A percentile compares a stretch with the other conserved stretches of the same genome.
These are phyloP conservation scores for Anastatus disparis DNA, from an alignment of 1,140 invertebrate species.

Conservation along the genomic window DNA sequence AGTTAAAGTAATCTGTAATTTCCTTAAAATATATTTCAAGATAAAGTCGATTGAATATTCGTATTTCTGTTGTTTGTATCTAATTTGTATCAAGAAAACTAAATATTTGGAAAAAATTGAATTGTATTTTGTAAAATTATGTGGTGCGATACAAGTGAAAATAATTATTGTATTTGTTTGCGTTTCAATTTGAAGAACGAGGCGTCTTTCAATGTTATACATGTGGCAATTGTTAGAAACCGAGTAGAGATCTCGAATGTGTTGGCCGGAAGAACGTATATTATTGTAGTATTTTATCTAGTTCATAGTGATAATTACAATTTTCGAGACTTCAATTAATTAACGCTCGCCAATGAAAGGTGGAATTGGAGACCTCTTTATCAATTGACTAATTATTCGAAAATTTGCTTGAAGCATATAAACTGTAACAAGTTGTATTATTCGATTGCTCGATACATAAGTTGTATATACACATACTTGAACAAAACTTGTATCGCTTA, in stretches of 20 bases:
- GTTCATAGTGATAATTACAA: slow-evolving; percentile 11
- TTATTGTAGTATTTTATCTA: slow-evolving; percentile 29
- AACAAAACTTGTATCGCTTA: slow-evolving; percentile 16
- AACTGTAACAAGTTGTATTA: slow-evolving; percentile 25
- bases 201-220: slow-evolving; percentile 15
- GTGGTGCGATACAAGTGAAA: slow-evolving; percentile 3
- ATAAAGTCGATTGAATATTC: slow-evolving; percentile 14
- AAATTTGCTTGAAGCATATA: slow-evolving; percentile 15
- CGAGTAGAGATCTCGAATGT: slow-evolving; percentile 9
- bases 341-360: neutral
- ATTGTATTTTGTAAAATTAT: slow-evolving; percentile 33
- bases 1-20: slow-evolving; percentile 9
- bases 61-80: slow-evolving; percentile 10
- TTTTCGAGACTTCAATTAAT: slow-evolving; percentile 17
- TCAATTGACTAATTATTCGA: slow-evolving; percentile 29
- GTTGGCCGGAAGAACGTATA: slow-evolving; percentile 16
- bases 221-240: neutral
- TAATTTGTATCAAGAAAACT: slow-evolving; percentile 4
- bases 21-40: neutral
- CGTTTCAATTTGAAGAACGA: slow-evolving; percentile 5
- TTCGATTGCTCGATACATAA: slow-evolving; percentile 15
- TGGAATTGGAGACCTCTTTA: slow-evolving; percentile 19
- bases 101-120: neutral
- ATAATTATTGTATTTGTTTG: slow-evolving; percentile 5
- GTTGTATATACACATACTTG: slow-evolving; percentile 22